Percentiles rank a stretch among this genome's conserved stretches.
phyloP scores from a whole-genome alignment of 2,888 invertebrate species.

The Scelioninae gen. 2 region DNA sequence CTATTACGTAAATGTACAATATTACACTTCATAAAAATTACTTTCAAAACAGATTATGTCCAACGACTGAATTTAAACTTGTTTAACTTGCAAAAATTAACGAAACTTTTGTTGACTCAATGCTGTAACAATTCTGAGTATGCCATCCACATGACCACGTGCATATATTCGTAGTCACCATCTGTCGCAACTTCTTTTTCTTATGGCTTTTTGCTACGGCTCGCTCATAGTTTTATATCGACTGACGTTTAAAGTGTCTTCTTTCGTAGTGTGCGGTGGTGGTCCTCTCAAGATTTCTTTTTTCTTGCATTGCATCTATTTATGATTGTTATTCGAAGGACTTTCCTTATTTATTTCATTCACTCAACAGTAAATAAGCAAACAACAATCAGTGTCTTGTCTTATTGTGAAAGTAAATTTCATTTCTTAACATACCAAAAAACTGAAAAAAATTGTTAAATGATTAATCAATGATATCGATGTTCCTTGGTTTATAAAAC shows the following conservation, averaged over 20 bases:
- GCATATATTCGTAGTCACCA: slow-evolving; percentile 22
- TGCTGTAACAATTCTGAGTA: slow-evolving; percentile 6
- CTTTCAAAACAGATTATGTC: too few relatives aligned
- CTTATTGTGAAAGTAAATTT: too few relatives aligned
- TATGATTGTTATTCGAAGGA: slow-evolving; percentile 14
- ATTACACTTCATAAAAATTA: too few relatives aligned
- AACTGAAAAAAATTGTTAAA: too few relatives aligned
- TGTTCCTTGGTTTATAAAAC: too few relatives aligned
- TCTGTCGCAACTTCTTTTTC: slow-evolving; percentile 39
- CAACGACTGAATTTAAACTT: too few relatives aligned
- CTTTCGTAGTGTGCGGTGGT: slow-evolving; percentile 24
- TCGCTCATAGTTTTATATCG: slow-evolving; percentile 20
- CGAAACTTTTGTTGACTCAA: slow-evolving; percentile 8
- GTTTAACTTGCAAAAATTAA: not conserved
- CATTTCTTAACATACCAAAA: too few relatives aligned
- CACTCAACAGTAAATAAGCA: too few relatives aligned
- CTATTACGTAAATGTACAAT: too few relatives aligned
- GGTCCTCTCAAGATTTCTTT: slow-evolving; percentile 9
- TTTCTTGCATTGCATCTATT: slow-evolving; percentile 25
- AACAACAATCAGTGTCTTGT: too few relatives aligned
- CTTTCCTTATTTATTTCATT: too few relatives aligned
- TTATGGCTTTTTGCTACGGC: slow-evolving; percentile 14
- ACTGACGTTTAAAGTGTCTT: slow-evolving; percentile 24
- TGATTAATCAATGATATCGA: too few relatives aligned
- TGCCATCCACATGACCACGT: slow-evolving; percentile 21